Conservation (phyloP, 2,888 invertebrate genomes). For the Therioaphis trifolii region DNA sequence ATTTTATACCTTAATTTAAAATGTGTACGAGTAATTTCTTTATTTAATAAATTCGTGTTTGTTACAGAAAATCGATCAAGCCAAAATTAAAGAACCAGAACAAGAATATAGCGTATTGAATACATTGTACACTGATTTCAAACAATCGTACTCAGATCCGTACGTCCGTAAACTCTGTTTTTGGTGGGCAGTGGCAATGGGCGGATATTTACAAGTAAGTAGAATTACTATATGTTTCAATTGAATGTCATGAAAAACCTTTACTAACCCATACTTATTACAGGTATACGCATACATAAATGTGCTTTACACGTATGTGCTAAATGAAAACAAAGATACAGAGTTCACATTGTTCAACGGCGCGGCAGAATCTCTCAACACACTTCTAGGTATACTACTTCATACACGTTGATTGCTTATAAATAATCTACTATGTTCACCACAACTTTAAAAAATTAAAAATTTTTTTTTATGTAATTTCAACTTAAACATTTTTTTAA, state of each 20-base stretch:
- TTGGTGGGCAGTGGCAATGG: constrained; percentile 72
- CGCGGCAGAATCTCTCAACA: constrained; percentile 45
- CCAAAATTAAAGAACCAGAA: background rate
- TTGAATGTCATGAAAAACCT: background rate
- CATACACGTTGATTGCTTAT: background rate
- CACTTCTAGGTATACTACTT: constrained; percentile 33
- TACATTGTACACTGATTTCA: constrained; percentile 67
- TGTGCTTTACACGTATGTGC: constrained; percentile 45
- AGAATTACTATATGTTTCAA: background rate
- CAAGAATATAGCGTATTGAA: constrained; percentile 16
- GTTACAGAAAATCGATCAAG: background rate
- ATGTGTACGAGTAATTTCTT: no score
- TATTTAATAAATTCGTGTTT: background rate
- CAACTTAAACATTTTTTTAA: no score
- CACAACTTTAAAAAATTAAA: no score
- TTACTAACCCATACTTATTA: background rate
- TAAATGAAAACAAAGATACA: constrained; percentile 35
- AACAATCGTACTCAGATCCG: constrained; percentile 68
- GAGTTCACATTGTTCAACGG: constrained; percentile 53
- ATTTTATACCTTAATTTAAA: no score
- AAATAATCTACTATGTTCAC: no score
- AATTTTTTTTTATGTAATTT: no score
- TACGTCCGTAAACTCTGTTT: constrained; percentile 71
- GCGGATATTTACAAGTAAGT: constrained; percentile 69
- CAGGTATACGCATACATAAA: constrained; percentile 57